Conservation (phyloP, 2,797 vertebrate genomes). For the Pseudomugil gertrudae region DNA sequence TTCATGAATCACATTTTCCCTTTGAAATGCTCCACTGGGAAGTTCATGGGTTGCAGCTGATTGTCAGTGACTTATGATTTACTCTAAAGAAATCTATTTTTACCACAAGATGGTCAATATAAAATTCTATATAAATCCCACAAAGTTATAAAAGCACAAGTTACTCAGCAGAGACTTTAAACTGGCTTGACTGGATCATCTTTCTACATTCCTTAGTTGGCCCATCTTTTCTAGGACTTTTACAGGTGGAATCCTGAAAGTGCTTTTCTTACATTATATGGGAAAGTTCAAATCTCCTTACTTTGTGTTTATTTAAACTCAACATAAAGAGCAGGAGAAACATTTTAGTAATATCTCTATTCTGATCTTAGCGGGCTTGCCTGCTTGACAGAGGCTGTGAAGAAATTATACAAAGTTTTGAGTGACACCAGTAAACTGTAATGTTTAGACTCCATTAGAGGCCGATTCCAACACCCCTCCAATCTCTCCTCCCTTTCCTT, state of each 20-base stretch:
- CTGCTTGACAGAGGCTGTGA: slow-evolving; percentile 24
- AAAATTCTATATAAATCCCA: background rate
- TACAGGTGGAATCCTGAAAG: background rate
- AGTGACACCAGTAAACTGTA: slow-evolving; percentile 7
- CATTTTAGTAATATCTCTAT: slow-evolving; percentile 15
- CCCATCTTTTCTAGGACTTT: background rate
- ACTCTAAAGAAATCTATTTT: slow-evolving; percentile 18
- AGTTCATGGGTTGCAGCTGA: background rate
- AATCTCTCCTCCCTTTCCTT: slow-evolving; percentile 55
- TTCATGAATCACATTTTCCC: slow-evolving; percentile 25
- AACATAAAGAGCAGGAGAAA: background rate
- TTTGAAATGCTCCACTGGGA: slow-evolving; percentile 29
- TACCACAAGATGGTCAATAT: background rate
- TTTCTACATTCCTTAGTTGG: background rate
- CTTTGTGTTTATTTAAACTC: background rate
- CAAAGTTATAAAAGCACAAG: background rate
- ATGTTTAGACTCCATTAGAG: slow-evolving; percentile 85
- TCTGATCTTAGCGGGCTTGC: slow-evolving; percentile 17
- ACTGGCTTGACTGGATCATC: background rate
- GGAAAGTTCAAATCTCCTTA: background rate
- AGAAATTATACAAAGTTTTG: slow-evolving; percentile 9
- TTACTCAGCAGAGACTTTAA: background rate
- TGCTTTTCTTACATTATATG: too few species aligned
- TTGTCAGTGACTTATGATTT: slow-evolving; percentile 26
- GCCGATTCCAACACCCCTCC: slow-evolving; percentile 78